Conservation (phyloP, 2,888 invertebrate genomes). For the Gasteruption jaculator region DNA sequence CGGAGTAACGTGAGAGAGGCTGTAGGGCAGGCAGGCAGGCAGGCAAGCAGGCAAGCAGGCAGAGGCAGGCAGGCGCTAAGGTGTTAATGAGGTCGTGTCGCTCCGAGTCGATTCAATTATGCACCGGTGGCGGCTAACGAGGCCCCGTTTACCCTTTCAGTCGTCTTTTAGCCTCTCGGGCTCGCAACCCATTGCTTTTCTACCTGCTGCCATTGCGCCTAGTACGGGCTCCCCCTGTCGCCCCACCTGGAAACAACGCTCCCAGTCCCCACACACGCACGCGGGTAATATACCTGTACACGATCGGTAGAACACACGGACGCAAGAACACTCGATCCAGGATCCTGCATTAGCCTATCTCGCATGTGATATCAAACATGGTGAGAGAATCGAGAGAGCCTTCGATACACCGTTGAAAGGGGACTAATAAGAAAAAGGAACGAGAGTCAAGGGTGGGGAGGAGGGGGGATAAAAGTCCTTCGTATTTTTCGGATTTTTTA, state of each 20-base stretch:
- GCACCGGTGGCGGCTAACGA: constrained; percentile 48
- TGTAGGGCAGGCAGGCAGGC: no score
- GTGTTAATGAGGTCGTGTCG: constrained; percentile 53
- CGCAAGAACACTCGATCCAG: no score
- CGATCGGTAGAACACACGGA: no score
- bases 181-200: constrained; percentile 33
- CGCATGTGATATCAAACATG: background rate
- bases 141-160: constrained; percentile 45
- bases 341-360: constrained; percentile 12
- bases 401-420: constrained; percentile 5
- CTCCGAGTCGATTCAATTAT: constrained; percentile 51
- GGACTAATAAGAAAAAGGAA: background rate
- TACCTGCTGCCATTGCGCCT: constrained; percentile 31
- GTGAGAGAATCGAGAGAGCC: background rate
- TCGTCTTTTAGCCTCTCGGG: constrained; percentile 39
- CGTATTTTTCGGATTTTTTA: background rate
- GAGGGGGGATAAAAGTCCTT: background rate
- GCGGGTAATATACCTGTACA: no score
- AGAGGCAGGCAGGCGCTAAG: no score
- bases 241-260: no score
- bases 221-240: no score
- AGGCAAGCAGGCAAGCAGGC: no score
- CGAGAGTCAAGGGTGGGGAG: background rate
- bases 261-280: no score
- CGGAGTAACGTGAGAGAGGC: constrained; percentile 46